Conservation (phyloP, 2,888 invertebrate species). For the Cantharis flavilabris region DNA sequence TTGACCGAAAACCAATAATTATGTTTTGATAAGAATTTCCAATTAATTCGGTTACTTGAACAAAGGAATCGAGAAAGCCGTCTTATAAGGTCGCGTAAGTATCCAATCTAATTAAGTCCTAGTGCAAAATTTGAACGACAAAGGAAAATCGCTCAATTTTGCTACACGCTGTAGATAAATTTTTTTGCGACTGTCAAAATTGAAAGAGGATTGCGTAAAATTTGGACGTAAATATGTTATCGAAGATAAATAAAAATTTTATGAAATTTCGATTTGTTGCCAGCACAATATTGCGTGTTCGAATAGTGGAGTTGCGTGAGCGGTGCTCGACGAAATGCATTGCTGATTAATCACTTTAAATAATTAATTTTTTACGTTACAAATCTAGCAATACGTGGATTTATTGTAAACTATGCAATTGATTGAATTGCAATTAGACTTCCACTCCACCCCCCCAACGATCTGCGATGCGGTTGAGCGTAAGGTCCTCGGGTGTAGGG, state of each 20-base stretch:
- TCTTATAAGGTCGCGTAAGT: too few species aligned
- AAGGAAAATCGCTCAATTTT: too few species aligned
- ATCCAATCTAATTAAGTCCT: too few species aligned
- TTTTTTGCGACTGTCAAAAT: too few species aligned
- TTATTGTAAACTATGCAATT: background rate
- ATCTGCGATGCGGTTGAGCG: background rate
- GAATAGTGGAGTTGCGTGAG: background rate
- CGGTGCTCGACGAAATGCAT: background rate
- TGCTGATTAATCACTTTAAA: background rate
- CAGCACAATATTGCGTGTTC: background rate
- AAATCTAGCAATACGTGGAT: background rate
- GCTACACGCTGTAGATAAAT: too few species aligned
- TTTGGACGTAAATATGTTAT: background rate
- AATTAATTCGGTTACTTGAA: too few species aligned
- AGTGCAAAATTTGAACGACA: too few species aligned
- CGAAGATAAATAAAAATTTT: background rate
- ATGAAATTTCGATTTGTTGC: background rate
- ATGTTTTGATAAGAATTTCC: too few species aligned
- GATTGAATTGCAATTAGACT: too few species aligned
- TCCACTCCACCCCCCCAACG: background rate
- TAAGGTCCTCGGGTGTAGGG: background rate
- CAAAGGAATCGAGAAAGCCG: too few species aligned
- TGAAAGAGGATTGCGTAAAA: background rate
- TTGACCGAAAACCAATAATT: too few species aligned
- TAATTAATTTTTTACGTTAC: background rate